Percentiles rank a stretch among this genome's conserved stretches.
Conservation (phyloP, 2,888 invertebrate species). For the Petrolisthes manimaculis region DNA sequence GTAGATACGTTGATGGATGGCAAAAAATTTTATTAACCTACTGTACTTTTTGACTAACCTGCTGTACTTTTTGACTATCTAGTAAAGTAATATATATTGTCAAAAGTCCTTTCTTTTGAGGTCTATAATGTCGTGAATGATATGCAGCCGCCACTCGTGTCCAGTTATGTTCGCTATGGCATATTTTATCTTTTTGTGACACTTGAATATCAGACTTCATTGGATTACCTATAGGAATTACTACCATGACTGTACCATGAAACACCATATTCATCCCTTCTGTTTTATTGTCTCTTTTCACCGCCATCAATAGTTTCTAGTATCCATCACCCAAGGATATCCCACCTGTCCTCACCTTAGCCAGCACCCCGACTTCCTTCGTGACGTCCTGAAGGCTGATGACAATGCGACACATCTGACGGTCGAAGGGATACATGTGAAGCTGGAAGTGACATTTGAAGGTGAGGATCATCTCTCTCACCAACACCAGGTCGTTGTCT, state of each 20-base stretch:
- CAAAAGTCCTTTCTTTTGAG: too few relatives aligned
- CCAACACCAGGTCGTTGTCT: constrained; percentile 24
- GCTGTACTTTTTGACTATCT: too few relatives aligned
- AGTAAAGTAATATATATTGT: too few relatives aligned
- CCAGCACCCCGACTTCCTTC: constrained; percentile 19
- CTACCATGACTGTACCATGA: background rate
- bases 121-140: too few relatives aligned
- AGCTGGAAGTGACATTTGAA: constrained; percentile 50
- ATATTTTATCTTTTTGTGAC: too few relatives aligned
- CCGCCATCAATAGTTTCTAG: background rate
- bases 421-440: constrained; percentile 52
- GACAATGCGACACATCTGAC: constrained; percentile 30
- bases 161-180: too few relatives aligned
- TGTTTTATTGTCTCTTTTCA: background rate
- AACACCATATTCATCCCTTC: background rate
- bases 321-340: too few relatives aligned
- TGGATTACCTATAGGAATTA: too few relatives aligned
- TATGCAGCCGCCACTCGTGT: too few relatives aligned
- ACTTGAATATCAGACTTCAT: too few relatives aligned
- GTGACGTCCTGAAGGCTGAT: constrained; percentile 31
- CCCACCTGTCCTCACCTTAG: constrained; percentile 4
- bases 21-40: too few relatives aligned
- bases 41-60: too few relatives aligned
- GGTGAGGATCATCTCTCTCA: constrained; percentile 33
- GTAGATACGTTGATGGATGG: background rate